Conservation (phyloP, 2,113 vertebrate genomes). For the Sisor rabdophorus region DNA sequence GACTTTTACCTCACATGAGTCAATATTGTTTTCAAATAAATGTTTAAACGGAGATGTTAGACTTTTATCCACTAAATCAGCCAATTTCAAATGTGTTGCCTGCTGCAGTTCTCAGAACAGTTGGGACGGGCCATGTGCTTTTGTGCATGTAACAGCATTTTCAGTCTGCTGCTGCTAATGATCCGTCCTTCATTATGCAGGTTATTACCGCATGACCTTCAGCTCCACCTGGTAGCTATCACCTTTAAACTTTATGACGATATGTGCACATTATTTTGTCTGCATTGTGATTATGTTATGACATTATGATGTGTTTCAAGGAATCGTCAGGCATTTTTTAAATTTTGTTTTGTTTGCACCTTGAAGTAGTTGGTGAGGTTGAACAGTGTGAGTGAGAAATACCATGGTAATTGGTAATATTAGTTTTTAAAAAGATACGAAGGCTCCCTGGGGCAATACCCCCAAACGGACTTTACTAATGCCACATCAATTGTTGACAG, state of each 20-base stretch:
- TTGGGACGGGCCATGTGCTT: too few relatives aligned
- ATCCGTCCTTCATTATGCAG: too few relatives aligned
- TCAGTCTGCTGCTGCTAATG: too few relatives aligned
- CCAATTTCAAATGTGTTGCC: too few relatives aligned
- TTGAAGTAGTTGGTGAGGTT: neutral
- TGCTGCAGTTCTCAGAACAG: too few relatives aligned
- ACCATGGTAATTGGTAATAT: conserved; percentile 52
- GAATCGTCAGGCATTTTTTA: neutral
- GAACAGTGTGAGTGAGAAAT: neutral
- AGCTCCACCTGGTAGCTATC: neutral
- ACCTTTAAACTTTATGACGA: neutral
- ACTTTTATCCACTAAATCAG: too few relatives aligned
- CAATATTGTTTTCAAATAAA: too few relatives aligned
- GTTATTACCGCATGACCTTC: neutral
- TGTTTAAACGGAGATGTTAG: too few relatives aligned
- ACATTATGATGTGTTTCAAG: too few relatives aligned
- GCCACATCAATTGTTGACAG: neutral
- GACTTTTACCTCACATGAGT: too few relatives aligned
- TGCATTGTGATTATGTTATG: too few relatives aligned
- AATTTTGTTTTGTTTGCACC: neutral
- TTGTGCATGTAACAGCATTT: too few relatives aligned
- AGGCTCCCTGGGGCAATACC: conserved; percentile 11
- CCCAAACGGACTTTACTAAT: conserved; percentile 11
- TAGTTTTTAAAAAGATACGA: conserved; percentile 38
- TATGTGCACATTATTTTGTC: neutral